Conservation (phyloP, 2,113 vertebrate genomes). For the Orycteropus afer region DNA sequence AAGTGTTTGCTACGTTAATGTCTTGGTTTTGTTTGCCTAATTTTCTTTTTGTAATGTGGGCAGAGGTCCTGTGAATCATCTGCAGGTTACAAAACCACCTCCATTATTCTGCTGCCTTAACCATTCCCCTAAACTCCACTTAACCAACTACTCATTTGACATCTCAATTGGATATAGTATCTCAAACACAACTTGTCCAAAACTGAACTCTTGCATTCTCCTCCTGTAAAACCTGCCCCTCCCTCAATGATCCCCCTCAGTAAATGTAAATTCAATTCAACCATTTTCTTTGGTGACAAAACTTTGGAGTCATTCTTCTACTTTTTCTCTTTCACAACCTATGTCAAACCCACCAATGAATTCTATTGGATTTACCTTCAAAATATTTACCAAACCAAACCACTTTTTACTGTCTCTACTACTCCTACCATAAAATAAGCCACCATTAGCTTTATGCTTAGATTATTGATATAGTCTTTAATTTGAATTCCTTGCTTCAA, state of each 20-base stretch:
- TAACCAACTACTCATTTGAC: neutral
- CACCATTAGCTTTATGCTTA: neutral
- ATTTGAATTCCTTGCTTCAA: neutral
- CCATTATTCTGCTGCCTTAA: accelerated
- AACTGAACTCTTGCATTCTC: neutral
- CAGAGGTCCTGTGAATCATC: neutral
- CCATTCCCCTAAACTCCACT: neutral
- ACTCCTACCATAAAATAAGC: accelerated
- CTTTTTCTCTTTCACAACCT: neutral
- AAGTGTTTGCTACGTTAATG: neutral
- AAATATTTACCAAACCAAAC: neutral
- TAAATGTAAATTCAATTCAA: too few relatives aligned
- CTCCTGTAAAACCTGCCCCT: neutral
- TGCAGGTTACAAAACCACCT: neutral
- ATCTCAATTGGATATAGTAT: neutral
- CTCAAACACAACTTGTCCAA: neutral
- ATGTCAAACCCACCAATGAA: neutral
- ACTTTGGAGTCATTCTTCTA: too few relatives aligned
- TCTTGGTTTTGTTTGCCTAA: neutral
- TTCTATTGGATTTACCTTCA: neutral
- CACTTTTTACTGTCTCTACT: neutral
- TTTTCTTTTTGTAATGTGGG: neutral
- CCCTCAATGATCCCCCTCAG: neutral
- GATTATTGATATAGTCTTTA: neutral
- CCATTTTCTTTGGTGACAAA: too few relatives aligned